A percentile compares a stretch with the other conserved stretches of the same genome.
These are phyloP conservation scores for Empidonax alnorum DNA, from an alignment of 2,113 vertebrate genomes.

Conservation along the genomic window DNA sequence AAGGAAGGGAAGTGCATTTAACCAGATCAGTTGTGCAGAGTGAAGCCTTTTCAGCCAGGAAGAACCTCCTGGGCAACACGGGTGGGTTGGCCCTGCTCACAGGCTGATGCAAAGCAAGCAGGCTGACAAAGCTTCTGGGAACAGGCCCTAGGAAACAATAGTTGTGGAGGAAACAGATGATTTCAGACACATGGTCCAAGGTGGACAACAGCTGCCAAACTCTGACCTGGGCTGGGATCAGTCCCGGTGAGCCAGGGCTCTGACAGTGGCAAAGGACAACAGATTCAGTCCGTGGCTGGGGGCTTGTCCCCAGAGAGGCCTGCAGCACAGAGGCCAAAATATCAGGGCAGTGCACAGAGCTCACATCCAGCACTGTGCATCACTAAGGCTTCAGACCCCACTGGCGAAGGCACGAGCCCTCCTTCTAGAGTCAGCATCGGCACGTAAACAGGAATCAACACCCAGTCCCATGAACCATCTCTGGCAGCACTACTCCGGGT, in stretches of 20 bases:
- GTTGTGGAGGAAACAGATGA: background rate
- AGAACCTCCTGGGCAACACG: background rate
- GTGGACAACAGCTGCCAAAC: background rate
- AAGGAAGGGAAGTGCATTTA: background rate
- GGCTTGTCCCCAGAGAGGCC: background rate
- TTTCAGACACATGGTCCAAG: background rate
- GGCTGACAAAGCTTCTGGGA: background rate
- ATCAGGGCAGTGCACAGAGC: background rate
- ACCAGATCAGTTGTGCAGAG: background rate
- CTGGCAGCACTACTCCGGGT: rapidly evolving
- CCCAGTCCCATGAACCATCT: background rate
- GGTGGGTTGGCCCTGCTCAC: background rate
- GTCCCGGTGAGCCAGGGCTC: background rate
- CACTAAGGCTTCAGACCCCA: background rate
- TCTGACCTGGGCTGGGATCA: background rate
- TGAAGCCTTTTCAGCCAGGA: background rate
- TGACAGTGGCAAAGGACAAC: rapidly evolving
- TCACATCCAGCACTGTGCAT: rapidly evolving
- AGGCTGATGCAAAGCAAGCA: background rate
- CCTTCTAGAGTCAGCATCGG: background rate
- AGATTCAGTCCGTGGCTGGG: rapidly evolving
- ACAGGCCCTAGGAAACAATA: background rate
- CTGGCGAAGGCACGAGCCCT: background rate
- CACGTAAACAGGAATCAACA: background rate
- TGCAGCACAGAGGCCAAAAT: rapidly evolving